A percentile compares a stretch with the other conserved stretches of the same genome.
Conservation (phyloP, 2,797 vertebrate species). For the Liasis olivaceus region DNA sequence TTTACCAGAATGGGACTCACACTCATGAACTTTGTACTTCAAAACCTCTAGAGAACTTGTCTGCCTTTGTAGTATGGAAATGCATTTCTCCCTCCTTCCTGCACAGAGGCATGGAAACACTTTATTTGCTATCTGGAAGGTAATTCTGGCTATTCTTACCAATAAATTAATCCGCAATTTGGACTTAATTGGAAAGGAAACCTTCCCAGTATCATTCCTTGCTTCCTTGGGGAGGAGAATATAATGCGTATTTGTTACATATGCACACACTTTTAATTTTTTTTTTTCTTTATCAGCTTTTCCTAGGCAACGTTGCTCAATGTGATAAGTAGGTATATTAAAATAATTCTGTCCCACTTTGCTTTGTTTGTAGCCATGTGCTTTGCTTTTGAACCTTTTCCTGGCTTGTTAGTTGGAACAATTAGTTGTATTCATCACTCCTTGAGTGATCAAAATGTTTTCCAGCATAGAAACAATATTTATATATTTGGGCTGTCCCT, state of each 20-base stretch:
- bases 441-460: no score
- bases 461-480: neutral
- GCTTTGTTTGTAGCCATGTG: no score
- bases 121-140: neutral
- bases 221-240: neutral
- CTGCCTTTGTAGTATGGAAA: no score
- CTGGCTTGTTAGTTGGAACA: neutral
- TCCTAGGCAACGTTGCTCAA: no score
- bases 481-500: neutral
- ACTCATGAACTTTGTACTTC: no score
- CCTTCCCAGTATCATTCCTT: neutral
- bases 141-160: neutral
- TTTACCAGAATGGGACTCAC: no score
- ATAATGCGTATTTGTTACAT: neutral
- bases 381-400: neutral
- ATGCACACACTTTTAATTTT: neutral
- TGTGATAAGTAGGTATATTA: neutral
- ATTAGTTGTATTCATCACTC: neutral
- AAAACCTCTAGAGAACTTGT: no score
- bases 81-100: no score
- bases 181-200: no score
- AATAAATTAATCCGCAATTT: neutral
- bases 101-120: no score
- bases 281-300: neutral
- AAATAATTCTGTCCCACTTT: no score